These are phyloP conservation scores for Myotis yumanensis DNA, from an alignment of 2,113 vertebrate species.

Conservation along the genomic window DNA sequence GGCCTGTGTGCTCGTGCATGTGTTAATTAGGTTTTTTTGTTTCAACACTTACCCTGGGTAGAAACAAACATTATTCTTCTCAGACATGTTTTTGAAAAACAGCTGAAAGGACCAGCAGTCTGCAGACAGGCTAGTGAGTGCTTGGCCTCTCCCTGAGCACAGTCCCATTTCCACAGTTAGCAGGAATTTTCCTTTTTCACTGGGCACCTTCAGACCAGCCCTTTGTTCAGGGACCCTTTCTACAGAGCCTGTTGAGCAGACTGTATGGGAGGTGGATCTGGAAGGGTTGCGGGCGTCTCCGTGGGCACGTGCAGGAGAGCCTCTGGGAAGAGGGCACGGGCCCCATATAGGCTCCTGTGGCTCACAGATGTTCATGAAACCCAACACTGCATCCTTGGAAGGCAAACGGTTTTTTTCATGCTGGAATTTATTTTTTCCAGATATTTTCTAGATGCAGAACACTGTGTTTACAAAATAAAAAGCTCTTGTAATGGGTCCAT, in stretches of 20 bases:
- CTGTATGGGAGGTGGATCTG: slow-evolving; percentile 49
- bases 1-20: neutral
- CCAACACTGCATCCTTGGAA: slow-evolving; percentile 54
- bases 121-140: neutral
- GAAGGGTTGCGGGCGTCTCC: neutral
- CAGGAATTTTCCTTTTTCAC: neutral
- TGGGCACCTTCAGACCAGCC: slow-evolving; percentile 44
- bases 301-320: accelerated
- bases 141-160: neutral
- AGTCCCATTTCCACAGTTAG: neutral
- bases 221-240: slow-evolving; percentile 56
- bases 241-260: neutral
- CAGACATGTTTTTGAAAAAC: neutral
- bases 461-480: neutral
- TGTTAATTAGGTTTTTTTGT: neutral
- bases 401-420: neutral
- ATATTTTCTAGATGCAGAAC: slow-evolving; percentile 66
- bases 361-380: slow-evolving; percentile 54
- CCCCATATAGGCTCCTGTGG: slow-evolving; percentile 26
- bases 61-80: neutral
- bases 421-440: neutral
- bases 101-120: neutral
- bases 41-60: neutral
- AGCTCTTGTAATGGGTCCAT: neutral
- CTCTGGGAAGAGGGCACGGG: neutral